Evolutionary conservation across 2,113 vertebrate species (phyloP), one percentile per base, ranked within the genome.

Genomic region (Oreochromis tanganicae): DNA sequence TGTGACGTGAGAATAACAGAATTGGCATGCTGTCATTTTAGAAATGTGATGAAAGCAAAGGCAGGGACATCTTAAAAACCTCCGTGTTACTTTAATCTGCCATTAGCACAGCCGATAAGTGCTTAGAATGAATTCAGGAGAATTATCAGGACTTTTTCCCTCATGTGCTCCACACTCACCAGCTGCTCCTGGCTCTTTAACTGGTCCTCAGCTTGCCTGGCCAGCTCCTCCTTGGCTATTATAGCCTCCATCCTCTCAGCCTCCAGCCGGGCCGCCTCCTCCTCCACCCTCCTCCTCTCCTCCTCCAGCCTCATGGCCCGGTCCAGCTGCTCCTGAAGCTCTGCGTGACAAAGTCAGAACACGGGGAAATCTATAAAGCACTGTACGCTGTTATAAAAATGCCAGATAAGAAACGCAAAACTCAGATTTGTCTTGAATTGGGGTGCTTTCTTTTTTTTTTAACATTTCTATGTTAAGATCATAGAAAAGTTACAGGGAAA

Each of bases 121-220:
- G 85, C 87, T 90, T 80, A 43, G 36, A 81, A 56, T 36, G 68
- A 73, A 73, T 73, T 73, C 21, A 48, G 21, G 68, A 73, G 73
- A 52, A 50, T 71, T 19, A 41, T 73, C 83, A 34, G 32, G 68
- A 81, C 84, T 80, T 86, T 57, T 80, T 89, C 89, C 91, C 46
- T 78, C 90, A 90, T 88, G 88, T 92, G 54, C 84, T 6, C 19
- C 5, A 66, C 21, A 80, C 97, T 94, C 96, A 99, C 99, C 98
- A 99, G 96, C 94, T 98, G 98, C 91, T 99, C 98, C 96, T 99
- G 98, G 96, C 94, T 98, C 97, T 97, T 98, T 9, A 98, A 96
- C 95, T 99, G 99, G 92, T 98, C 97, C 88, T 95, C 96, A 1
- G 97, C 97, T 93, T 99, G 97, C 83, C 95, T 96, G 92, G 97